Conservation (phyloP, 2,888 invertebrate genomes). For the Lasioglossum morio region DNA sequence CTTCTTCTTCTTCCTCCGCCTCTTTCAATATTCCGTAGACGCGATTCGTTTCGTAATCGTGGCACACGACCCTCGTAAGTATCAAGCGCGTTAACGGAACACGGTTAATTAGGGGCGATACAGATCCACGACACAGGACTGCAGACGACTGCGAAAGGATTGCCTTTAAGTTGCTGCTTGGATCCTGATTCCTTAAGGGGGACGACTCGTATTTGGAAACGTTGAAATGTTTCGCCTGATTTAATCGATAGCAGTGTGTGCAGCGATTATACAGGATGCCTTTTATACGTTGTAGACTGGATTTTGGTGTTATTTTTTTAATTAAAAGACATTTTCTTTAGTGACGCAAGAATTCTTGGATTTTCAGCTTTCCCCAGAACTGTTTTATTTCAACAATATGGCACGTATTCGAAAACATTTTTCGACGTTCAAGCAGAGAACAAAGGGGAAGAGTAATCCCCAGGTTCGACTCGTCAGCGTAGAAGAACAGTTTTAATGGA, state of each 20-base stretch:
- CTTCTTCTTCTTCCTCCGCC: not conserved
- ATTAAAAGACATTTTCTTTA: no score
- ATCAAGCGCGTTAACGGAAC: conserved; percentile 21
- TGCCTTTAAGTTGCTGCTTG: not conserved
- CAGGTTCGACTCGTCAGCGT: not conserved
- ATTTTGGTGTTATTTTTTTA: no score
- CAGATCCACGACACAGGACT: not conserved
- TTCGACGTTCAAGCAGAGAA: not conserved
- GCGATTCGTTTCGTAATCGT: conserved; percentile 13
- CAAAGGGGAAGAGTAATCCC: not conserved
- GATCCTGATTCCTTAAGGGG: not conserved
- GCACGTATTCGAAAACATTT: not conserved
- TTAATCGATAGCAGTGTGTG: no score
- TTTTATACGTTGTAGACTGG: no score
- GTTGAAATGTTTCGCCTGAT: no score
- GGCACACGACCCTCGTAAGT: conserved; percentile 35
- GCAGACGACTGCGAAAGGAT: not conserved
- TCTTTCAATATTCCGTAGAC: conserved; percentile 34
- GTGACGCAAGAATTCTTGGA: no score
- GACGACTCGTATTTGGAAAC: not conserved
- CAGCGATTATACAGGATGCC: no score
- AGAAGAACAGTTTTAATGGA: not conserved
- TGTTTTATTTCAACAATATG: no score
- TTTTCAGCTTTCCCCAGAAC: no score
- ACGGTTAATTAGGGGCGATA: conserved; percentile 26